Evolutionary conservation across 1,140 invertebrate genomes (phyloP), one percentile per base, ranked within the genome.

Genomic region (Arctopsyche grandis): DNA sequence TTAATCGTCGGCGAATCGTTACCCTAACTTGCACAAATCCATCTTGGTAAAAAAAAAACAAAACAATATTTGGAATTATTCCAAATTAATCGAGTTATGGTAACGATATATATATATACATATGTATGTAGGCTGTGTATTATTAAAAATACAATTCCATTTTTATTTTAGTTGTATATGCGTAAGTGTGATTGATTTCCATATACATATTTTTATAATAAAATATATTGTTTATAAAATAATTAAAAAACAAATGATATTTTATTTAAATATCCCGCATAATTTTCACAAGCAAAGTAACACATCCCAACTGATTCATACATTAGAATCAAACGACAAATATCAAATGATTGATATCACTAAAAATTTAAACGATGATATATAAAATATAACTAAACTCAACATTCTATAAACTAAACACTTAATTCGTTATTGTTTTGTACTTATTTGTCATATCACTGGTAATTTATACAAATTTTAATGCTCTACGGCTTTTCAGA

Each of bases 111-210:
- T n/a, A 26, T 16, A 21, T 70, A 29, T 38, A 38, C 9, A 38
- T 26, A 14, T 5, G 14, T 43, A 38, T 43, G 5, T 9, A 38
- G 69, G 69, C 69, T 70, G 69, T 70, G 69, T 9, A 70, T 12
- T 38, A 14, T 38, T 38, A n/a, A 70, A 24, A 21, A 66, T 22
- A 70, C 69, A 38, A 70, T 70, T 70, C 69, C 69, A 70, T 70
- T 70, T 70, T 70, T 5, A 70, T 5, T 16, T 29, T 38, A 38
- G 19, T 19, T 70, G 14, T 38, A 14, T 26, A 70, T 26, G 12
- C 9, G 38, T 38, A 29, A 70, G 69, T 43, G 69, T 38, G 12
- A 43, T n/a, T 16, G 0, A 19, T 19, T 60, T 19, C 16, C 7
- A 60, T 19, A 19, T 60, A 19, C 56, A 60, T 21, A 60, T 52